Evolutionary conservation across 2,797 vertebrate species (phyloP).

Genomic region (Melopsittacus undulatus): DNA sequence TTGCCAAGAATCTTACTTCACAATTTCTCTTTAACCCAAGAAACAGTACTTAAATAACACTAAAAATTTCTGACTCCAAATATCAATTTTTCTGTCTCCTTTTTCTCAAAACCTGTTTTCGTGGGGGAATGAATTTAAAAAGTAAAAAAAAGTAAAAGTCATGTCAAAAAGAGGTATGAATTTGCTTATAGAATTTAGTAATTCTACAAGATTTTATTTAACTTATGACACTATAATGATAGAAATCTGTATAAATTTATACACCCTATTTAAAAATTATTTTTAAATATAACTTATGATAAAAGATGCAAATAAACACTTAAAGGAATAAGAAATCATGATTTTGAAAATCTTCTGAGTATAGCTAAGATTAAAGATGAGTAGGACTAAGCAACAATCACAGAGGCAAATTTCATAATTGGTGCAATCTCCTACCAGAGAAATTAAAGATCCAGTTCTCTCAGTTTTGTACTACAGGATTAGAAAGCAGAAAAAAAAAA

Average conservation of each 20-base stretch:
- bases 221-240: neutral
- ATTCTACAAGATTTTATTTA: neutral
- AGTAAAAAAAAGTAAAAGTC: neutral
- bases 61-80: constrained; percentile 37
- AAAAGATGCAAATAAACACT: neutral
- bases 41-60: constrained; percentile 37
- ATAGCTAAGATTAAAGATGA: neutral
- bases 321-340: neutral
- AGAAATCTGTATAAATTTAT: neutral
- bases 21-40: constrained; percentile 55
- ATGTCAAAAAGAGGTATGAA: neutral
- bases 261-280: neutral
- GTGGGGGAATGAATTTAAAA: neutral
- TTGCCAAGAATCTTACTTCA: constrained; percentile 53
- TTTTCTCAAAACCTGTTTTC: constrained; percentile 26
- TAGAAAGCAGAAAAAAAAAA: neutral
- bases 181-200: neutral
- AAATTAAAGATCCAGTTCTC: neutral
- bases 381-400: neutral
- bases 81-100: neutral
- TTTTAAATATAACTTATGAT: neutral
- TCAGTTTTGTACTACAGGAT: neutral
- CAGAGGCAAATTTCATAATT: neutral
- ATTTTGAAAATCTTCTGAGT: neutral
- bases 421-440: neutral